Evolutionary conservation across 1,140 invertebrate species (phyloP), one percentile per base, ranked within the genome.

Genomic region (Dreissena polymorpha): DNA sequence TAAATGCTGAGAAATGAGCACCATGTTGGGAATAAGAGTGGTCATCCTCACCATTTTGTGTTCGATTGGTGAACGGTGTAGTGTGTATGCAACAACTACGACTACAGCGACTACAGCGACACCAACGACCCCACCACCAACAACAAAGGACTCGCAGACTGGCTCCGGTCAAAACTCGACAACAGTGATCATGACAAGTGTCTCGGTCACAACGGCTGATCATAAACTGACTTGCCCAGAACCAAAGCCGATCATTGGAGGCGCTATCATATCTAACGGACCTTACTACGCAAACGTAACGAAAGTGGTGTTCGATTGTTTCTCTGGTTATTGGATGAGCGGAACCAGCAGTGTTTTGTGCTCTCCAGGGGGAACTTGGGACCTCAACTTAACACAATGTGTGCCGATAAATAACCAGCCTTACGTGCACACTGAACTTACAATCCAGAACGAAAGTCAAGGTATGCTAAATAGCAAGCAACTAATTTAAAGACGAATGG

Each of bases 281-380:
- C 76, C 76, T 0, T 78, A 78, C 29, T 5, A 69, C 18, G 76
- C 76, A n/a, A 60, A 60, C 21, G 53, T 78, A 21, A 68, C 49
- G n/a, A 78, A 65, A 21, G 76, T 65, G 0, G 76, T 78, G 12
- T 78, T 53, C 27, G 39, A 64, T 2, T 78, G 76, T 49, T 23
- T 68, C 21, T 27, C 49, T 29, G 76, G 76, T 13, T 78, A 55
- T 21, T 53, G 10, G 10, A 29, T 78, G 67, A 57, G 13, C 76
- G 76, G 76, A 27, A 21, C 27, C 7, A 51, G 49, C 0, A 8
- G 60, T 21, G 65, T 69, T 27, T 10, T 29, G 5, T 78, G 76
- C 23, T 29, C 25, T 12, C 13, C 25, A 29, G n/a, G 39, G 8
- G 76, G 65, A 51, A 18, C 39, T 10, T 78, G 76, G 76, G 51